phyloP scores from a whole-genome alignment of 2,888 invertebrate genomes.

The Parnassius smintheus region DNA sequence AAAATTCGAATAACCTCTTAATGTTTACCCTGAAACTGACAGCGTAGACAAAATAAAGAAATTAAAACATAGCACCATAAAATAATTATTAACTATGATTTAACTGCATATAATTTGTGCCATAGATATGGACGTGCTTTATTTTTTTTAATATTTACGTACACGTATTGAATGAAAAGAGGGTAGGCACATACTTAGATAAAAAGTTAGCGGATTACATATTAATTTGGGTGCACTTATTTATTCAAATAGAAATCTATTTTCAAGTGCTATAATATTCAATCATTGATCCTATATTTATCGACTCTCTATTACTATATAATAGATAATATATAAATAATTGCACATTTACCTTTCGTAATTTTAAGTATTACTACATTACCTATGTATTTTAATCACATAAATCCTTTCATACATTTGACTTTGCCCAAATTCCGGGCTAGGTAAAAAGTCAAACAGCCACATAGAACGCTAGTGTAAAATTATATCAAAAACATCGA shows the following conservation, averaged over 20 bases:
- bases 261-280: neutral
- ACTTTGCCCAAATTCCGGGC: slow-evolving; percentile 11
- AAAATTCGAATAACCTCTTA: too few relatives aligned
- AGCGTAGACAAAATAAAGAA: too few relatives aligned
- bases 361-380: slow-evolving; percentile 19
- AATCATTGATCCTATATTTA: slow-evolving; percentile 1
- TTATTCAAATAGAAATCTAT: too few relatives aligned
- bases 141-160: neutral
- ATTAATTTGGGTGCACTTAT: too few relatives aligned
- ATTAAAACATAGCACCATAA: too few relatives aligned
- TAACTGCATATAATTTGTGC: neutral
- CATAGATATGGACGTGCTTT: slow-evolving; percentile 10
- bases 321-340: neutral
- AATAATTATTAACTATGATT: too few relatives aligned
- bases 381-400: slow-evolving; percentile 6
- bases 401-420: slow-evolving; percentile 6
- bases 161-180: slow-evolving; percentile 2
- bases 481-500: slow-evolving; percentile 46
- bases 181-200: neutral
- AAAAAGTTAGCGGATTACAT: neutral
- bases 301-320: too few relatives aligned
- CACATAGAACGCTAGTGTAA: slow-evolving; percentile 30
- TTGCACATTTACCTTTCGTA: slow-evolving; percentile 2
- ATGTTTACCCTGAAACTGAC: too few relatives aligned
- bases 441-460: slow-evolving; percentile 11